These are phyloP conservation scores for Ophioderma brevispina DNA, from an alignment of 35 echinoderm and acorn worm genomes.

Conservation along the genomic window DNA sequence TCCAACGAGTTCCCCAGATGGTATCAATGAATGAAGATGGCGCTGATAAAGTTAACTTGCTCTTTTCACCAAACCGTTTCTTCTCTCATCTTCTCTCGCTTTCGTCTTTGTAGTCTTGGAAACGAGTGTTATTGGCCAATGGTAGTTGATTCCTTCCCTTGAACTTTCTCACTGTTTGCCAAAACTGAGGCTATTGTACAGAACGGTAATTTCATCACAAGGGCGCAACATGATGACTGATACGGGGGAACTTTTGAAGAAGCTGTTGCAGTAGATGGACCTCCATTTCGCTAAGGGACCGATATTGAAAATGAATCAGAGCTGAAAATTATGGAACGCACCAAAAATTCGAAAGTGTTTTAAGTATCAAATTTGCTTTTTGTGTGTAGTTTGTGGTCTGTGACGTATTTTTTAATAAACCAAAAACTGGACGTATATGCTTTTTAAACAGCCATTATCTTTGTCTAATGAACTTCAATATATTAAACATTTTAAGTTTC, in stretches of 20 bases:
- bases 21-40: slow-evolving; percentile 42
- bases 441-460: no score
- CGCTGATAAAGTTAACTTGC: slow-evolving; percentile 56
- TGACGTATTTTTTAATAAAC: no score
- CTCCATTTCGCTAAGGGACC: slow-evolving; percentile 33
- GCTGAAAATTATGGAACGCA: no score
- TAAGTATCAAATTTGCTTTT: no score
- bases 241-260: slow-evolving; percentile 22
- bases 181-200: slow-evolving; percentile 9
- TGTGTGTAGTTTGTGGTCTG: no score
- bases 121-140: slow-evolving; percentile 31
- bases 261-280: slow-evolving; percentile 21
- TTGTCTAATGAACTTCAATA: no score
- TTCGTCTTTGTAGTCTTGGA: slow-evolving; percentile 1
- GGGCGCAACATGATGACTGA: slow-evolving; percentile 35
- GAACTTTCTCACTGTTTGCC: neutral
- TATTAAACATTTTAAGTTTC: no score
- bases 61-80: no score
- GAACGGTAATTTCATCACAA: neutral
- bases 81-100: neutral
- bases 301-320: no score
- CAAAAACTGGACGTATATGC: no score
- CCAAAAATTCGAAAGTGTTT: no score
- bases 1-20: neutral
- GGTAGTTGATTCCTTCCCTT: slow-evolving; percentile 14